Evolutionary conservation across 2,113 vertebrate species (phyloP), one percentile per base, ranked within the genome.

Genomic region (Apistogramma diplotaenia): DNA sequence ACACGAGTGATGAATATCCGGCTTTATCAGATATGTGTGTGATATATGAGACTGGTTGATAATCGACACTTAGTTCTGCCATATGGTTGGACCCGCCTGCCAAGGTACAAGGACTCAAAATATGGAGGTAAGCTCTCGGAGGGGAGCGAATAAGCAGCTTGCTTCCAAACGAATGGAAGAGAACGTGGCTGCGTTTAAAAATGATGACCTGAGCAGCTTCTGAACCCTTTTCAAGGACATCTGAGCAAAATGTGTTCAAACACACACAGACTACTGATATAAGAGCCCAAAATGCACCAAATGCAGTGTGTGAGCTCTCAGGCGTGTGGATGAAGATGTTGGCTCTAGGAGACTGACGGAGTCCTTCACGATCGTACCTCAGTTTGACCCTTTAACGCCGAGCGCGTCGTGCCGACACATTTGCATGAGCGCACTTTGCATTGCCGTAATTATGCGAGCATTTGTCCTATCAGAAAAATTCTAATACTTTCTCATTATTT

Each of bases 31-130:
- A 87, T 80, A 35, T 93, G 93, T 82, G 84, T 91, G 89, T 95
- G 94, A 95, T 94, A 89, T 94, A 95, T 88, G 94, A 93, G 91
- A 92, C 79, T 6, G 84, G 85, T 84, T 91, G 93, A 95, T 95
- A 94, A 94, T 95, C 89, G 88, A 87, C 91, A 92, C 91, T 95
- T 94, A 94, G 94, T 87, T 87, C 62, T 79, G 87, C 94, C 95
- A 95, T 95, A 95, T 95, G 95, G 84, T 89, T 74, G 84, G 71
- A 87, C 83, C 80, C 78, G 85, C 87, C 91, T 95, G 95, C 95
- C 94, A 95, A 95, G 92, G 92, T 94, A 93, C 92, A 93, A 91
- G 93, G 93, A 93, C 93, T 93, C 81, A 67, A 82, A 89, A 84
- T 29, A 74, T 78, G 85, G 83, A 91, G 89, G 93, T 93, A 87